Percentiles rank a stretch among this genome's conserved stretches.
Conservation (phyloP, 92 coral and sea anemone species). For the Actinernus sp. region DNA sequence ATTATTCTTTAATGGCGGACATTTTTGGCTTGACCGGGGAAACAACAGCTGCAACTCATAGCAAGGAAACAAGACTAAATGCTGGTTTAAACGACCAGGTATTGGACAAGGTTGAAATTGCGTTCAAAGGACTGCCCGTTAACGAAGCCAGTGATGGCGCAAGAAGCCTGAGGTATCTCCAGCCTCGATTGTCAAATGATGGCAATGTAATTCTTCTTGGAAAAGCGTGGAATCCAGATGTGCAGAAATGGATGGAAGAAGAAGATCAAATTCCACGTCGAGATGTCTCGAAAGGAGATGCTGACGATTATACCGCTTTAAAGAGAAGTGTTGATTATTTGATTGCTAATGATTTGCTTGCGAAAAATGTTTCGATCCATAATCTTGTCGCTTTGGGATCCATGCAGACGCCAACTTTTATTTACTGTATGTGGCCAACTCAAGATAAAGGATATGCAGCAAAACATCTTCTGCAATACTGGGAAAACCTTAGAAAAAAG, state of each 20-base stretch:
- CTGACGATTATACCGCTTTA: constrained; percentile 50
- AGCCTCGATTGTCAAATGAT: constrained; percentile 7
- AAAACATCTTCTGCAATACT: constrained; percentile 31
- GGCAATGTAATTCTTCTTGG: constrained; percentile 39
- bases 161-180: constrained; percentile 41
- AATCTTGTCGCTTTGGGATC: constrained; percentile 34
- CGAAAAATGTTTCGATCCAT: constrained; percentile 49
- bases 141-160: constrained; percentile 45
- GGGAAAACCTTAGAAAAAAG: constrained; percentile 28
- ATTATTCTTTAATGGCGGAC: constrained; percentile 21
- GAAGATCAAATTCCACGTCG: constrained; percentile 18
- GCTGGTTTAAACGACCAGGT: constrained; percentile 15
- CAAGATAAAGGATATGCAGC: constrained; percentile 46
- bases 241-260: constrained; percentile 9
- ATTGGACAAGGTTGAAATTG: constrained; percentile 1
- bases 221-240: constrained; percentile 43
- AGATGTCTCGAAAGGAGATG: constrained; percentile 41
- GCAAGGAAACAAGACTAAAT: neutral
- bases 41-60: constrained; percentile 30
- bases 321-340: constrained; percentile 28
- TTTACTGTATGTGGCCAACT: constrained; percentile 50
- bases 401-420: constrained; percentile 31
- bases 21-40: constrained; percentile 24
- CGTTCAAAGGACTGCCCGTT: constrained; percentile 16
- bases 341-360: constrained; percentile 21